Conservation (phyloP, 2,797 vertebrate genomes). For the Rhinoraja longicauda region DNA sequence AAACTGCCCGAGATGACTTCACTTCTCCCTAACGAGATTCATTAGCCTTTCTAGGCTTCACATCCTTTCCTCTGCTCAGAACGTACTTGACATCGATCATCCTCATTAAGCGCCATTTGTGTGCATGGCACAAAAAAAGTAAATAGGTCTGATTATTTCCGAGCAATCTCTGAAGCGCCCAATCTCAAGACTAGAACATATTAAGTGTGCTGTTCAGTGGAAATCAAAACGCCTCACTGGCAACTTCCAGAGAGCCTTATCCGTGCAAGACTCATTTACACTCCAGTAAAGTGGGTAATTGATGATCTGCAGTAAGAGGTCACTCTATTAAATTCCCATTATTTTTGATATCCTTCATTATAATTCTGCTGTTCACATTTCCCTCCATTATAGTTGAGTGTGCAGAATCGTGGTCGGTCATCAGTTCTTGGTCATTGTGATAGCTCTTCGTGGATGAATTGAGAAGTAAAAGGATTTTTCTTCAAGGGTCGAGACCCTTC, state of each 20-base stretch:
- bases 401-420: not conserved
- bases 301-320: not conserved
- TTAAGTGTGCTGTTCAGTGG: not conserved
- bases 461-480: not conserved
- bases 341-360: not conserved
- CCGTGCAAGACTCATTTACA: not conserved
- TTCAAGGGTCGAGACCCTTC: too few relatives aligned
- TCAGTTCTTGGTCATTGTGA: not conserved
- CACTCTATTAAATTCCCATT: not conserved
- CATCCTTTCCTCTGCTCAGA: not conserved
- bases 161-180: not conserved
- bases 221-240: not conserved
- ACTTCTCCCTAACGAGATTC: not conserved
- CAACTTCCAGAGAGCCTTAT: not conserved
- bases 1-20: not conserved
- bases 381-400: not conserved
- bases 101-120: not conserved
- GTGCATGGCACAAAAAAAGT: not conserved
- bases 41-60: not conserved
- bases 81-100: not conserved
- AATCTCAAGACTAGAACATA: not conserved
- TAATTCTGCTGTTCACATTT: not conserved
- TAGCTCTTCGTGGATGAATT: not conserved
- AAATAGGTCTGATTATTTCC: conserved; percentile 13
- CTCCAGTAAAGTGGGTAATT: not conserved